Evolutionary conservation across 2,797 vertebrate species (phyloP).

Genomic region (Vipera ursinii): DNA sequence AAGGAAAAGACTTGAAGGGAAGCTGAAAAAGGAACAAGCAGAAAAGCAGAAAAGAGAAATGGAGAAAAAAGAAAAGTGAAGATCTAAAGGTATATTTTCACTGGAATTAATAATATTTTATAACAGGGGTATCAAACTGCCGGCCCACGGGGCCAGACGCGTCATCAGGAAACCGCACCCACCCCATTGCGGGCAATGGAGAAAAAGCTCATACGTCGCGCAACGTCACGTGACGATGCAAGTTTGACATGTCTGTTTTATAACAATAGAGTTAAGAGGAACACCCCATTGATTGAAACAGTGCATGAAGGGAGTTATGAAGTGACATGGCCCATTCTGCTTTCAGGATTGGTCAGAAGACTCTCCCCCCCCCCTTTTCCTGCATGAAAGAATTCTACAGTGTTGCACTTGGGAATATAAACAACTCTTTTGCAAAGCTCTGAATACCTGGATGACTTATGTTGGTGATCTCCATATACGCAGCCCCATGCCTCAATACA

Average conservation of each 20-base stretch:
- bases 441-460: neutral
- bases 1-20: conserved; percentile 76
- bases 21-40: conserved; percentile 72
- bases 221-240: too few species aligned
- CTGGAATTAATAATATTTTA: neutral
- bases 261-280: neutral
- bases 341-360: neutral
- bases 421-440: neutral
- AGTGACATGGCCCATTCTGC: neutral
- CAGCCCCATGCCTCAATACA: neutral
- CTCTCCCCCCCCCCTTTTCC: neutral
- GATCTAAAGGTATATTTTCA: conserved; percentile 43
- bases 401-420: neutral
- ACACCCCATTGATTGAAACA: neutral
- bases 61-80: conserved; percentile 82
- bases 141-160: too few species aligned
- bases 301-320: neutral
- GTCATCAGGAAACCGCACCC: too few species aligned
- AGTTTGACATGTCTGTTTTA: too few species aligned
- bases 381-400: neutral
- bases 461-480: neutral
- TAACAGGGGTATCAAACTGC: neutral
- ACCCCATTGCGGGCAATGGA: too few species aligned
- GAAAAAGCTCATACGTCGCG: too few species aligned
- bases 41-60: conserved; percentile 64